phyloP scores from a whole-genome alignment of 2,888 invertebrate species.

The Scotopteryx bipunctaria region DNA sequence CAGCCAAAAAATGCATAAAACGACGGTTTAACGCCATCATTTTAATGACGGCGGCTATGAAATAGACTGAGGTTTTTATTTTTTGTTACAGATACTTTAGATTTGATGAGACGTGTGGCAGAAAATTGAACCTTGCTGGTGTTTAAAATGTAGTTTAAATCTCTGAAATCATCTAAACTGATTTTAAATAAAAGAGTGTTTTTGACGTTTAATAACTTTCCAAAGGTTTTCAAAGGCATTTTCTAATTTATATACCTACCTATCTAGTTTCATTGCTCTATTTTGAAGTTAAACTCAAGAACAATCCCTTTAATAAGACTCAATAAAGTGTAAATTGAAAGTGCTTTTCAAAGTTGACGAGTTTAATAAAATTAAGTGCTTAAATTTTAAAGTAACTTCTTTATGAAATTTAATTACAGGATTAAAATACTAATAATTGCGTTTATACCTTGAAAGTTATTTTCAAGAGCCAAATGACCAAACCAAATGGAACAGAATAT shows the following conservation, averaged over 20 bases:
- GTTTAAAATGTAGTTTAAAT: not conserved
- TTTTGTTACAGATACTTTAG: conserved; percentile 37
- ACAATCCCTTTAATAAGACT: conserved; percentile 4
- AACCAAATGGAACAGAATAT: too few relatives aligned
- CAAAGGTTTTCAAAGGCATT: too few relatives aligned
- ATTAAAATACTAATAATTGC: conserved; percentile 24
- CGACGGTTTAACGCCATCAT: conserved; percentile 53
- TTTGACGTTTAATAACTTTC: too few relatives aligned
- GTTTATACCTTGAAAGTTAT: not conserved
- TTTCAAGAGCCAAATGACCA: not conserved
- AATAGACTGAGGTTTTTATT: conserved; percentile 39
- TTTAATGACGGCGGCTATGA: conserved; percentile 47
- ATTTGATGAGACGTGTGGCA: conserved; percentile 19
- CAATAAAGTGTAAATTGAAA: conserved; percentile 19
- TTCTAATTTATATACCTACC: not conserved
- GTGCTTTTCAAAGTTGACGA: conserved; percentile 27
- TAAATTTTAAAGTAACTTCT: conserved; percentile 28
- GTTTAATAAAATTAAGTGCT: conserved; percentile 30
- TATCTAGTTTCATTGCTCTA: not conserved
- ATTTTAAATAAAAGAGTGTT: too few relatives aligned
- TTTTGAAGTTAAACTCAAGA: conserved; percentile 1
- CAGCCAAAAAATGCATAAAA: conserved; percentile 65
- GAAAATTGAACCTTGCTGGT: conserved; percentile 17
- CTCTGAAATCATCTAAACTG: too few relatives aligned
- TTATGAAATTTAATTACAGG: conserved; percentile 30